Evolutionary conservation across 2,888 invertebrate genomes (phyloP).

Genomic region (Drosophila affinis): DNA sequence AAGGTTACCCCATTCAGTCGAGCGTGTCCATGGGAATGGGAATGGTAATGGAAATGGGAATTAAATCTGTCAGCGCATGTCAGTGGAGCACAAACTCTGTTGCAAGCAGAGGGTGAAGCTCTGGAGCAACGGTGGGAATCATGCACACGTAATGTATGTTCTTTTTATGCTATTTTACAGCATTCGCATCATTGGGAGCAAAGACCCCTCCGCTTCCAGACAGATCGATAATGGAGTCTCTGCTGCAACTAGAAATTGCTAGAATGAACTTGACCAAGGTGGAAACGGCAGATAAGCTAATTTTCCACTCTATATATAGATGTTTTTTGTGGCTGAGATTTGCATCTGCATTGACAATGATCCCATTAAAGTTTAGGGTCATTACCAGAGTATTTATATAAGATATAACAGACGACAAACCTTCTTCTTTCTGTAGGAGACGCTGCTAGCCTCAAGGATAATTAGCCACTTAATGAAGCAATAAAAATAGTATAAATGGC

Average conservation of each 20-base stretch:
- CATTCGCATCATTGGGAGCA: too few relatives aligned
- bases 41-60: constrained; percentile 38
- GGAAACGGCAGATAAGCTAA: background rate
- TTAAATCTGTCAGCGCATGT: constrained; percentile 25
- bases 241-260: background rate
- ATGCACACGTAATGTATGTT: too few relatives aligned
- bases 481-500: background rate
- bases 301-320: background rate
- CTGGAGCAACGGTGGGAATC: too few relatives aligned
- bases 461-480: background rate
- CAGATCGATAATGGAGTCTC: background rate
- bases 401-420: background rate
- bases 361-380: background rate
- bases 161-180: too few relatives aligned
- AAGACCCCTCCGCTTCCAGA: background rate
- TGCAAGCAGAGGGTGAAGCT: background rate
- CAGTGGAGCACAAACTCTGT: background rate
- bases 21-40: constrained; percentile 36
- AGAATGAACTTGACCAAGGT: background rate
- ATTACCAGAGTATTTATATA: background rate
- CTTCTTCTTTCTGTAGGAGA: background rate
- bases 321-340: background rate
- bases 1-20: constrained; percentile 19
- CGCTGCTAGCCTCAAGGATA: background rate
- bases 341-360: background rate